Conservation (phyloP, 1,140 invertebrate species). For the Solen grandis region DNA sequence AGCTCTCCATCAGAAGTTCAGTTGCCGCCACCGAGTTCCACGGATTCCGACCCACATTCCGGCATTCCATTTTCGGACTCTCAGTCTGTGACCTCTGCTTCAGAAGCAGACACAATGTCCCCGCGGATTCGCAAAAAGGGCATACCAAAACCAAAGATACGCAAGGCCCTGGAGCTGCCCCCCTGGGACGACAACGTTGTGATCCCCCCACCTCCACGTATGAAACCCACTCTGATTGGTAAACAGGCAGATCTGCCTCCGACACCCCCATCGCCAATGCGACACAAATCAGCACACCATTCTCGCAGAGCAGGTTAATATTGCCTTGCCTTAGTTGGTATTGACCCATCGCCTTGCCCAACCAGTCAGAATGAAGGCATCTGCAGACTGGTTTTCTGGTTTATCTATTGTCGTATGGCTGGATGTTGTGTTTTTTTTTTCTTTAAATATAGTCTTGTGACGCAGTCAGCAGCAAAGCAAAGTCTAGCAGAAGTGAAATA, state of each 20-base stretch:
- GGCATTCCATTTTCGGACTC: constrained; percentile 39
- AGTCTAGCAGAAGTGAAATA: too few species aligned
- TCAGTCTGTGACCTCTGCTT: constrained; percentile 26
- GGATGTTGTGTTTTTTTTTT: too few species aligned
- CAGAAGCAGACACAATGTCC: not conserved
- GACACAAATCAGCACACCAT: constrained; percentile 10
- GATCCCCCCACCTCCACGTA: constrained; percentile 25
- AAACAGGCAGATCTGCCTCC: constrained; percentile 48
- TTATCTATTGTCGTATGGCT: too few species aligned
- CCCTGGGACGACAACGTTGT: constrained; percentile 56
- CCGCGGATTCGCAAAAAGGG: not conserved
- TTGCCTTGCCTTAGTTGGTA: not conserved
- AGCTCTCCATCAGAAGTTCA: constrained; percentile 29
- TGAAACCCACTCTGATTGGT: constrained; percentile 52
- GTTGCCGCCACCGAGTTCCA: not conserved
- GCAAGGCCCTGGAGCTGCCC: constrained; percentile 43
- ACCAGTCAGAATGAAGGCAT: too few species aligned
- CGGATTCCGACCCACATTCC: not conserved
- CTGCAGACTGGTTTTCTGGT: too few species aligned
- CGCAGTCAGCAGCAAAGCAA: too few species aligned
- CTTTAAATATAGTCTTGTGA: too few species aligned
- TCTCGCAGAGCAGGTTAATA: constrained; percentile 13
- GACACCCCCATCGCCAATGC: not conserved
- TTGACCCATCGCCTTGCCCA: not conserved
- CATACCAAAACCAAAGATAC: constrained; percentile 43